A percentile compares a stretch with the other conserved stretches of the same genome.
phyloP scores from a whole-genome alignment of 2,113 vertebrate genomes.

The Leptocoma aspasia region DNA sequence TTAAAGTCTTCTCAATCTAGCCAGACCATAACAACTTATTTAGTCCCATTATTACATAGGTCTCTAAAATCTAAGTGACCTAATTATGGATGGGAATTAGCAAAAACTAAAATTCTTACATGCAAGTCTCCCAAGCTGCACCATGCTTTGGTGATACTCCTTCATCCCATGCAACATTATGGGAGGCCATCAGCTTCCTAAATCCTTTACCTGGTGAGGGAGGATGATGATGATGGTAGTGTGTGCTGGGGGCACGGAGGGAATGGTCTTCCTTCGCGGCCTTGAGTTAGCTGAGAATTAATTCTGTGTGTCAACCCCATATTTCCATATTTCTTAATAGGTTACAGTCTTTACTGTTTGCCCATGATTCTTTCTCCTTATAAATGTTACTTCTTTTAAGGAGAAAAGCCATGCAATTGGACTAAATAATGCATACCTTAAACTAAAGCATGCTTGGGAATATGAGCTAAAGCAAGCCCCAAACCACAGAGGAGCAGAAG shows the following conservation, averaged over 20 bases:
- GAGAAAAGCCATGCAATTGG: not conserved
- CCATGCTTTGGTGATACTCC: not conserved
- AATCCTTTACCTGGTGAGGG: not conserved
- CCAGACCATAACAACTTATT: not conserved
- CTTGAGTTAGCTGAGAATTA: not conserved
- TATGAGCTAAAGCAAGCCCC: not conserved
- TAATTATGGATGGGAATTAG: not conserved
- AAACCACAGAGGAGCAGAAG: not conserved
- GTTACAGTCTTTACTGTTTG: not conserved
- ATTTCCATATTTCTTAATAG: not conserved
- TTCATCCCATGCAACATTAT: fast-evolving
- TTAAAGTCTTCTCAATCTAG: not conserved
- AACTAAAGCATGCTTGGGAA: not conserved
- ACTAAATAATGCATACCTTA: not conserved
- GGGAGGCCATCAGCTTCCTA: not conserved
- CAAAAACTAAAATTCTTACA: not conserved
- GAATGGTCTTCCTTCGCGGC: not conserved
- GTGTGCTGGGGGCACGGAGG: no score
- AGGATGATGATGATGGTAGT: not conserved
- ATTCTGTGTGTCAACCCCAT: not conserved
- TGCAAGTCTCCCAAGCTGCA: not conserved
- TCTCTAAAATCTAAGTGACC: not conserved
- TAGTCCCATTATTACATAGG: not conserved
- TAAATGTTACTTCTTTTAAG: not conserved
- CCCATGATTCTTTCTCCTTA: not conserved